Conservation (phyloP, 2,113 vertebrate genomes). For the Spheniscus mendiculus region DNA sequence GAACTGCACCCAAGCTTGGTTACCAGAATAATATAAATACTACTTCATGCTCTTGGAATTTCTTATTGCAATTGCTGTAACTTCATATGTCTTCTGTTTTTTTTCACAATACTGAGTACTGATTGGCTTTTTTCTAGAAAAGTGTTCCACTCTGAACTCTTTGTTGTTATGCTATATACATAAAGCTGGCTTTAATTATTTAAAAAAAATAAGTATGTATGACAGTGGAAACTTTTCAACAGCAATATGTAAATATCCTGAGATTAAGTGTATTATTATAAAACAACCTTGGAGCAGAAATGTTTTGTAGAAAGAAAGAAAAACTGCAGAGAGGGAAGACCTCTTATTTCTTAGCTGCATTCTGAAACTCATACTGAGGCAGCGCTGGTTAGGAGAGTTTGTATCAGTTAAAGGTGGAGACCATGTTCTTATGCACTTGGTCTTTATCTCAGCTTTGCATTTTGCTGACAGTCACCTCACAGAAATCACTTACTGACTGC, state of each 20-base stretch:
- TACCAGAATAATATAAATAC: background rate
- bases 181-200: background rate
- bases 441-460: background rate
- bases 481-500: background rate
- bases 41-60: background rate
- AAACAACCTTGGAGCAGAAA: background rate
- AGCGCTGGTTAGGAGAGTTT: background rate
- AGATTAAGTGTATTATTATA: background rate
- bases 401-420: background rate
- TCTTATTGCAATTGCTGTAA: background rate
- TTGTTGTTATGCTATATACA: background rate
- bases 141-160: background rate
- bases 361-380: background rate
- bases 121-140: background rate
- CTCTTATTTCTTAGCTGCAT: background rate
- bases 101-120: background rate
- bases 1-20: background rate
- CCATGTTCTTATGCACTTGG: rapidly evolving
- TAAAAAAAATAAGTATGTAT: rapidly evolving
- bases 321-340: background rate
- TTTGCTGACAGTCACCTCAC: background rate
- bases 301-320: background rate
- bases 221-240: background rate
- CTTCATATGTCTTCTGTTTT: background rate
- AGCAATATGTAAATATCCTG: background rate